Evolutionary conservation across 2,888 invertebrate species (phyloP).

Genomic region (Agriotes lineatus): DNA sequence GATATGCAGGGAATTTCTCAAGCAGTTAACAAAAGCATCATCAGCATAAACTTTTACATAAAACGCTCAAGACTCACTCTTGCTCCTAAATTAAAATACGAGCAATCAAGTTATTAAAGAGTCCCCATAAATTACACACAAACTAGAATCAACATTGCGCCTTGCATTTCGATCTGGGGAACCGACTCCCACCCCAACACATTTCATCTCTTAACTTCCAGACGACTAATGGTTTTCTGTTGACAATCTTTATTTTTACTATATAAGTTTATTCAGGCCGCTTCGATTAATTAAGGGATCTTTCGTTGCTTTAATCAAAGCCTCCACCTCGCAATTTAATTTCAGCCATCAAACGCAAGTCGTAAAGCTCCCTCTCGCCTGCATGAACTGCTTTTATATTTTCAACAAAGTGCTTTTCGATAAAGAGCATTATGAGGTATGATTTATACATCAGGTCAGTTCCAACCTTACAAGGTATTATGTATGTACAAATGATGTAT

Average conservation of each 20-base stretch:
- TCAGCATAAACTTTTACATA: background rate
- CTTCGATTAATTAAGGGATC: constrained; percentile 8
- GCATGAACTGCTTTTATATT: constrained; percentile 21
- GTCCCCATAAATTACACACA: background rate
- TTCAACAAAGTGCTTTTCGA: constrained; percentile 29
- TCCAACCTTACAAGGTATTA: constrained; percentile 25
- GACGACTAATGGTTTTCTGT: background rate
- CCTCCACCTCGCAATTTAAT: constrained; percentile 6
- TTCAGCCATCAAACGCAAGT: constrained; percentile 8
- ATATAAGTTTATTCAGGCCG: constrained; percentile 1
- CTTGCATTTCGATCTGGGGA: background rate
- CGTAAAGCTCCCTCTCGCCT: constrained; percentile 3
- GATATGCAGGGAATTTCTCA: constrained; percentile 10
- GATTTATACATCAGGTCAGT: constrained; percentile 35
- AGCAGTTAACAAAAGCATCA: background rate
- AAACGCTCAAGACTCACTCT: background rate
- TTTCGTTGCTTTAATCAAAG: constrained; percentile 8
- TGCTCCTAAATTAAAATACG: constrained; percentile 3
- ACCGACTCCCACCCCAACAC: no score
- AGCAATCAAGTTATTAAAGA: constrained; percentile 15
- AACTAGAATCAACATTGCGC: background rate
- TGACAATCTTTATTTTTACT: background rate
- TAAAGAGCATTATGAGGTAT: constrained; percentile 25
- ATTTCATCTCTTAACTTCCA: background rate
- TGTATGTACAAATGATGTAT: constrained; percentile 41